These are phyloP conservation scores for Alethe diademata DNA, from an alignment of 2,113 vertebrate genomes.

Conservation along the genomic window DNA sequence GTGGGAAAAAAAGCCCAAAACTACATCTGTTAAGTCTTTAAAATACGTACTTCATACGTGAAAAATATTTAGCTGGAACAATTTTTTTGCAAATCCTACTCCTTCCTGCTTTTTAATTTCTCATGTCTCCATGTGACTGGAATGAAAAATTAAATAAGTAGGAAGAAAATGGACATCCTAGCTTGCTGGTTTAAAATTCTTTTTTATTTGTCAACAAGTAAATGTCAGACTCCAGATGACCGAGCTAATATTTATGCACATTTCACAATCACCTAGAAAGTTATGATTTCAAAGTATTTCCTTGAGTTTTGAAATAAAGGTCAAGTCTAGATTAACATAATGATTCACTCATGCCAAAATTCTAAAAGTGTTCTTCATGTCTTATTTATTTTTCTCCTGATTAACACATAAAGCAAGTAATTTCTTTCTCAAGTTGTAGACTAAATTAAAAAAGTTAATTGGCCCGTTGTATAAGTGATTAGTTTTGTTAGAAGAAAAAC, in stretches of 20 bases:
- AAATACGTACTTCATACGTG: neutral
- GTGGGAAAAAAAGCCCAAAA: accelerated
- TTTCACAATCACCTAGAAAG: conserved; percentile 1
- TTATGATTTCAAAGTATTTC: neutral
- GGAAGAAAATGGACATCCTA: neutral
- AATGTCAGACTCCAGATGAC: conserved; percentile 40
- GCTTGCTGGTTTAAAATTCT: neutral
- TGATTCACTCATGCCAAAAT: neutral
- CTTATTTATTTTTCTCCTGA: neutral
- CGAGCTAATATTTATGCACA: conserved; percentile 10
- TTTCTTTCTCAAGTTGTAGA: neutral
- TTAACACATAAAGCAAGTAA: neutral
- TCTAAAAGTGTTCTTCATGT: neutral
- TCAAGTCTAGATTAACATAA: conserved; percentile 27
- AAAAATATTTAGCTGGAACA: neutral
- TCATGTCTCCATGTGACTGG: neutral
- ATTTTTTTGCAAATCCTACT: neutral
- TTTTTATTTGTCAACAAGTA: neutral
- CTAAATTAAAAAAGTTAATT: neutral
- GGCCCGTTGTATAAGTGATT: neutral
- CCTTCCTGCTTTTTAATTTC: neutral
- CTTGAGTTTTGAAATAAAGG: conserved; percentile 33
- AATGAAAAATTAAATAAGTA: neutral
- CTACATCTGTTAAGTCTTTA: neutral
- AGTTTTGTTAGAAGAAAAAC: neutral